Base-by-base conservation (phyloP, 2,888 invertebrate genomes). In the Steinernema carpocapsae region DNA sequence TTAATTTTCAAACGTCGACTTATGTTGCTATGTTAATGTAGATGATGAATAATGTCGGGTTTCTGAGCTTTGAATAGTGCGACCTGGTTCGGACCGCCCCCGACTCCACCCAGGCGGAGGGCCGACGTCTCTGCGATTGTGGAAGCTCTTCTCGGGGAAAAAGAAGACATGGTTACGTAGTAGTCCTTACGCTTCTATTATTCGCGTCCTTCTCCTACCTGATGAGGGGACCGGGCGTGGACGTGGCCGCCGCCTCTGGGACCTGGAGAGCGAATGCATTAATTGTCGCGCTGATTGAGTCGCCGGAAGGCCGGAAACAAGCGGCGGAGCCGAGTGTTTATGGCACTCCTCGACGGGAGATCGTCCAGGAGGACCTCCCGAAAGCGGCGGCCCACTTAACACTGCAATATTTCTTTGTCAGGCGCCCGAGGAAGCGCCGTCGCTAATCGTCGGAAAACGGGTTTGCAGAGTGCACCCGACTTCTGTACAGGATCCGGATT, bases 41-140 rank as follows among this genome's bases (percentile, higher is more conserved):
- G 56, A 56, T 56, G n/a, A n/a, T n/a, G 56, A 56, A 56, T 56
- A 24, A 56, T 56, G 56, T 56, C 56, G 56, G 56, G 56, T 56
- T 56, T n/a, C 24, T 24, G 26, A 22, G 56, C 56, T 19, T 56
- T 19, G 4, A 26, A 56, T 56, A 7, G 56, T 19, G 56, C 56
- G 56, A 56, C 26, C 19, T 56, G 56, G 56, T 19, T 19, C 48
- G n/a, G 48, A 17, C 48, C n/a, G 48, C 56, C 26, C 24, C 24
- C 56, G 26, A 24, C 56, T 22, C 56, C 56, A 3, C 56, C 26
- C 56, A 43, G 22, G 56, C 56, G 26, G n/a, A n/a, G n/a, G n/a
- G n/a, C n/a, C n/a, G n/a, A 17, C n/a, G 17, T 56, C 56, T 56
- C 26, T 19, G 56, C 10, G n/a, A 56, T 56, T 56, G 56, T 56